Evolutionary conservation across 92 coral and sea anemone species (phyloP).

Genomic region (Metridium senile): DNA sequence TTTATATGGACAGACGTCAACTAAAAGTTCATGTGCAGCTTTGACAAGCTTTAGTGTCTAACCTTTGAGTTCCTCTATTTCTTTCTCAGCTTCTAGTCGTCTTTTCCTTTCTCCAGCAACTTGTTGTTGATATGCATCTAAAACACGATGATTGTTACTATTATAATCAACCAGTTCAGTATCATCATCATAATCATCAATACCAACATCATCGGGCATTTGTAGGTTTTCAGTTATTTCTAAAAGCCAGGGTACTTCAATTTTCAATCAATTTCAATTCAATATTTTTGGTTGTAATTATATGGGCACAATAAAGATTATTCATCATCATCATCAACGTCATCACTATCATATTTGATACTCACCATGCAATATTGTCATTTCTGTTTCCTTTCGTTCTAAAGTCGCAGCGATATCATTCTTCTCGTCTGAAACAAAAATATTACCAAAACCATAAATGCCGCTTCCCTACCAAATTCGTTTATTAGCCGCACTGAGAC

Average conservation of each 20-base stretch:
- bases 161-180: too few relatives aligned
- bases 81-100: conserved; percentile 58
- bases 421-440: conserved; percentile 47
- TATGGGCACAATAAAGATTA: background rate
- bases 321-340: background rate
- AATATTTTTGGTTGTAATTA: background rate
- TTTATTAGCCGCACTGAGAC: too few relatives aligned
- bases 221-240: too few relatives aligned
- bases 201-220: too few relatives aligned
- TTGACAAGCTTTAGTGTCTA: too few relatives aligned
- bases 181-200: too few relatives aligned
- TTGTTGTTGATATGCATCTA: conserved; percentile 86
- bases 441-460: background rate
- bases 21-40: too few relatives aligned
- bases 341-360: background rate
- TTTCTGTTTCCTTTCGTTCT: conserved; percentile 78
- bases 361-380: conserved; percentile 79
- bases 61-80: conserved; percentile 68
- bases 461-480: too few relatives aligned
- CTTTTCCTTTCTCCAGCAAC: conserved; percentile 63
- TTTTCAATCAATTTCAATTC: too few relatives aligned
- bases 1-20: too few relatives aligned
- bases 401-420: conserved; percentile 69
- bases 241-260: too few relatives aligned
- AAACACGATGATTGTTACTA: too few relatives aligned